Evolutionary conservation across 2,113 vertebrate species (phyloP).

Genomic region (Ranitomeya imitator): DNA sequence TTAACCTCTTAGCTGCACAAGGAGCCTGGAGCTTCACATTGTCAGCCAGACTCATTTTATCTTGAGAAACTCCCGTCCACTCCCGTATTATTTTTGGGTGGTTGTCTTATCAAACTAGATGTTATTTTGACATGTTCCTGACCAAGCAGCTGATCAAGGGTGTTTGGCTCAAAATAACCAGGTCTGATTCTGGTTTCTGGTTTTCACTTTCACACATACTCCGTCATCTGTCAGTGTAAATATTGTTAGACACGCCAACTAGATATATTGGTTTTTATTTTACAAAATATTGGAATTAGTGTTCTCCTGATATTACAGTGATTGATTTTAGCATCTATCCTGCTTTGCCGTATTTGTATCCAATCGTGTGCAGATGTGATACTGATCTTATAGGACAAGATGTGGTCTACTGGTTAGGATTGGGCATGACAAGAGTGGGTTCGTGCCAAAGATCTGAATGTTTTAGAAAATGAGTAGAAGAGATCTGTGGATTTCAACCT

Average conservation of each 20-base stretch:
- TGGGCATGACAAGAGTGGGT: neutral
- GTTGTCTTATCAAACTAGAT: neutral
- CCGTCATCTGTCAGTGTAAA: neutral
- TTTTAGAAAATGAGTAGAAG: neutral
- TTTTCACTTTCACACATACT: conserved; percentile 2
- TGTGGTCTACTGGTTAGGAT: neutral
- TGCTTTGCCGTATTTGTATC: neutral
- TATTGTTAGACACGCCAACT: neutral
- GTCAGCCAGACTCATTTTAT: conserved; percentile 11
- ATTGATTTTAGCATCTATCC: neutral
- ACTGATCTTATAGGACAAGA: neutral
- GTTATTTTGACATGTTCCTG: conserved; percentile 15
- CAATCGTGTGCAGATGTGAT: neutral
- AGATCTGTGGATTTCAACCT: neutral
- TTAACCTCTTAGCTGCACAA: conserved; percentile 47
- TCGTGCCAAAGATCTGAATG: neutral
- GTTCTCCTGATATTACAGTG: neutral
- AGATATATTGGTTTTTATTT: neutral
- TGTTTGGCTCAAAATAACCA: neutral
- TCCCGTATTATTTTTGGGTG: conserved; percentile 7
- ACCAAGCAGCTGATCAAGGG: conserved; percentile 4
- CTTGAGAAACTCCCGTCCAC: conserved; percentile 21
- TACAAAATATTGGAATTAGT: neutral
- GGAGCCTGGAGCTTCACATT: neutral
- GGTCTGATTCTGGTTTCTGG: neutral